Conservation (phyloP, 2,888 invertebrate species). For the Mamestra brassicae region DNA sequence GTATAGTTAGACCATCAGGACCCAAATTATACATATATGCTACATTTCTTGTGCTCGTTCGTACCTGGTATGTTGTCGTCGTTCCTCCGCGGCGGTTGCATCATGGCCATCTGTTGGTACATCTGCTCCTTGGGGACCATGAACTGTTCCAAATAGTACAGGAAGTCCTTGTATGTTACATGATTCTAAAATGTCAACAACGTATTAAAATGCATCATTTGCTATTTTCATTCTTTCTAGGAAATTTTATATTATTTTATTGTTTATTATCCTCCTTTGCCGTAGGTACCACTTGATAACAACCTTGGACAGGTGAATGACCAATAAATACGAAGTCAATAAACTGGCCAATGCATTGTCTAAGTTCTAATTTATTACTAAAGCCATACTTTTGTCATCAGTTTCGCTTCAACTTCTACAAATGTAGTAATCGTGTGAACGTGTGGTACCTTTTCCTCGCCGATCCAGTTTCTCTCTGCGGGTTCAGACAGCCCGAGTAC, state of each 20-base stretch:
- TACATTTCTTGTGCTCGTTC: background rate
- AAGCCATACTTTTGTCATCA: background rate
- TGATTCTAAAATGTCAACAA: constrained; percentile 88
- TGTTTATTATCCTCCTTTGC: constrained; percentile 30
- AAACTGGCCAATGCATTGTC: background rate
- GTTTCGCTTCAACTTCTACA: background rate
- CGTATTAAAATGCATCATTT: background rate
- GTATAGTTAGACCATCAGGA: too few relatives aligned
- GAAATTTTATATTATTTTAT: background rate
- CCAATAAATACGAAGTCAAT: background rate
- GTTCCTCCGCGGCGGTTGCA: constrained; percentile 80
- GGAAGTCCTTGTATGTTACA: constrained; percentile 93
- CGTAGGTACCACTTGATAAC: too few relatives aligned
- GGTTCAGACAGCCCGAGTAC: constrained; percentile 93
- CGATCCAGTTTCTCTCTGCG: constrained; percentile 94
- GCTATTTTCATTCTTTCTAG: background rate
- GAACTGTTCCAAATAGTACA: constrained; percentile 92
- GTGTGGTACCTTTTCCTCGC: constrained; percentile 88
- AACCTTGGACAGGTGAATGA: background rate
- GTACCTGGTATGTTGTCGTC: constrained; percentile 82
- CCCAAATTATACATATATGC: too few relatives aligned
- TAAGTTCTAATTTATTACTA: background rate
- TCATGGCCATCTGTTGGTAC: constrained; percentile 86
- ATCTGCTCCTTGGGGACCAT: constrained; percentile 87
- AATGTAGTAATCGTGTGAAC: background rate